Evolutionary conservation across 2,888 invertebrate genomes (phyloP), one percentile per base, ranked within the genome.

Genomic region (Volucella inflata): DNA sequence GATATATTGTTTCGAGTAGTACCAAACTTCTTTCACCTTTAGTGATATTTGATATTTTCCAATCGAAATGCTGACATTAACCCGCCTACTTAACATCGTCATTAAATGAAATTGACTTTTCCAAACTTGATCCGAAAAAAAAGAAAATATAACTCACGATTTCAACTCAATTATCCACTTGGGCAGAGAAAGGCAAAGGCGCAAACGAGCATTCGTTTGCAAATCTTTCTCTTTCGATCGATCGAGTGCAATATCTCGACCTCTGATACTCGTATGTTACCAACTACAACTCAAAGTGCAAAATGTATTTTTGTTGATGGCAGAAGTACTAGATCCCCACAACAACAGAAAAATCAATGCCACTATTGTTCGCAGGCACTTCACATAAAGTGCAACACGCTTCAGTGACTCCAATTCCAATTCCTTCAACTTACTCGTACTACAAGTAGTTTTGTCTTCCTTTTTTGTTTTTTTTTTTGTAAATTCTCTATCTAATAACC

Each of bases 81-180:
- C 67, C 64, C 57, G 40, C 59, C 59, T 38, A 51, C 65, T 51
- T 16, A 48, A 36, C 10, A 62, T 48, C 50, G 60, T 36, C 14
- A 70, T 75, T 75, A 75, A 81, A 64, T 64, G 44, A 74, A 72
- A 78, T 74, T 64, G 65, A 79, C 36, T 68, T 83, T 64, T 40
- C 65, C 57, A 65, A 60, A 60, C 46, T 46, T n/a, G 8, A 67
- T n/a, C 30, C 6, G 30, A 6, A 50, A 36, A 57, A 10, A 30
- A 59, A 71, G 64, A 59, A 67, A 67, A 11, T 59, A 59, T 67
- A 82, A 82, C 87, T 87, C 87, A 87, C 87, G 87, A 77, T 87
- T 81, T 71, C 74, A 78, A 80, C 87, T 87, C 87, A 87, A 87
- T 87, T 87, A 87, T 82, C 80, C 87, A 87, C 87, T 87, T 87